A percentile compares a stretch with the other conserved stretches of the same genome.
Evolutionary conservation across 1,140 invertebrate genomes (phyloP).

Genomic region (Saccostrea cuccullata): DNA sequence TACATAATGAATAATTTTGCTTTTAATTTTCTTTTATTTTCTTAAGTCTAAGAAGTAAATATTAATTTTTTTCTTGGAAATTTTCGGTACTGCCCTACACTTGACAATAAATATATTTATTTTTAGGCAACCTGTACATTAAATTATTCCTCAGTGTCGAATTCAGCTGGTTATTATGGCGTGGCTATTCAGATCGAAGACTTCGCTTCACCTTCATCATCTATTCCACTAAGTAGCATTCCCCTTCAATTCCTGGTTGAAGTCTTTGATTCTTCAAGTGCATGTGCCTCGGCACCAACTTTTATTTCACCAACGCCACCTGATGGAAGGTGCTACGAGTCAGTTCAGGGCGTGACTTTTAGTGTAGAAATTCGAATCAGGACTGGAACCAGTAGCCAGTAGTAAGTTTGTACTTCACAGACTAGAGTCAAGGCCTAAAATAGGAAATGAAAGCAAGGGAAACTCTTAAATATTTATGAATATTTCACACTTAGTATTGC

Average conservation of each 20-base stretch:
- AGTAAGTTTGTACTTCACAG: not conserved
- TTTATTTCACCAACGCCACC: constrained; percentile 38
- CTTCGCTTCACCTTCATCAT: not conserved
- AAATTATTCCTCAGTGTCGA: not conserved
- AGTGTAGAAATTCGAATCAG: not conserved
- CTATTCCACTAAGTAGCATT: constrained; percentile 36
- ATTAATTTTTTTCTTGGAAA: too few relatives aligned
- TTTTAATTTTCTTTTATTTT: too few relatives aligned
- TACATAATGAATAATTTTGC: too few relatives aligned
- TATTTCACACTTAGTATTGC: too few relatives aligned
- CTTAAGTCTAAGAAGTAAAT: too few relatives aligned
- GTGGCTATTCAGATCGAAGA: constrained; percentile 47
- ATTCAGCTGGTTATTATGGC: constrained; percentile 23
- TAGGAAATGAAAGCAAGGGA: too few relatives aligned
- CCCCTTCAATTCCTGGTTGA: constrained; percentile 42
- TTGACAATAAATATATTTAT: not conserved
- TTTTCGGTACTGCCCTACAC: too few relatives aligned
- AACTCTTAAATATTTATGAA: too few relatives aligned
- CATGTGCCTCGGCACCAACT: constrained; percentile 26
- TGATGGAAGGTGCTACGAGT: constrained; percentile 26
- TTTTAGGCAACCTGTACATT: not conserved
- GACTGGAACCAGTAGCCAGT: not conserved
- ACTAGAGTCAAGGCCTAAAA: too few relatives aligned
- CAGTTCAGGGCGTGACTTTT: not conserved
- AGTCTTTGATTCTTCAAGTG: constrained; percentile 10